Conservation (phyloP, 1,140 invertebrate genomes). For the Brachionus calyciflorus region DNA sequence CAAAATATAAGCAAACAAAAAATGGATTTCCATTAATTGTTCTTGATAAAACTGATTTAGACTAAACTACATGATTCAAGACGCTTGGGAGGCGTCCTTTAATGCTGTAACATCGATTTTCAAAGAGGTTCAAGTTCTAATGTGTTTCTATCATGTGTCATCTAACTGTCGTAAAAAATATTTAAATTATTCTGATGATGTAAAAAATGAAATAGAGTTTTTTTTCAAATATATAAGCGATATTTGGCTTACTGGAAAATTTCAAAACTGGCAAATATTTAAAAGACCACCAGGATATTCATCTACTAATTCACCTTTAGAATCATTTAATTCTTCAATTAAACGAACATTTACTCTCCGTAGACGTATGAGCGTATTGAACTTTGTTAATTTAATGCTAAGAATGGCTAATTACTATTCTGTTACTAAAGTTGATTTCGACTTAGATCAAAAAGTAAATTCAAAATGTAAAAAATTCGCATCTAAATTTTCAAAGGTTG, state of each 20-base stretch:
- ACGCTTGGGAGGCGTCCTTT: no score
- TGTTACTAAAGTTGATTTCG: not conserved
- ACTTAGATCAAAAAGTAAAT: not conserved
- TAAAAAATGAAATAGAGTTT: no score
- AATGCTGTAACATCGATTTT: no score
- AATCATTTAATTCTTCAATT: constrained; percentile 1
- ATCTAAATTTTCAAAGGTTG: not conserved
- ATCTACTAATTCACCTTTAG: constrained; percentile 4
- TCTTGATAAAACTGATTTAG: no score
- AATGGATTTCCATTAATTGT: no score
- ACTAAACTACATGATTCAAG: no score
- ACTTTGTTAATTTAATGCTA: not conserved
- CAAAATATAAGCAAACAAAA: no score
- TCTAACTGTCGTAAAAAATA: no score
- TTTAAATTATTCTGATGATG: no score
- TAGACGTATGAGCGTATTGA: not conserved
- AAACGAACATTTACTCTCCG: not conserved
- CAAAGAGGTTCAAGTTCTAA: no score
- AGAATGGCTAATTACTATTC: not conserved
- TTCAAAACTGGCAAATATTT: not conserved
- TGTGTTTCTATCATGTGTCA: no score
- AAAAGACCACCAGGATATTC: not conserved
- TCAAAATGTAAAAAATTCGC: not conserved
- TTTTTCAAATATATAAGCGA: not conserved
- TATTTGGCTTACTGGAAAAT: not conserved